Evolutionary conservation across 2,113 vertebrate genomes (phyloP), one percentile per base, ranked within the genome.

Genomic region (Lagopus muta): DNA sequence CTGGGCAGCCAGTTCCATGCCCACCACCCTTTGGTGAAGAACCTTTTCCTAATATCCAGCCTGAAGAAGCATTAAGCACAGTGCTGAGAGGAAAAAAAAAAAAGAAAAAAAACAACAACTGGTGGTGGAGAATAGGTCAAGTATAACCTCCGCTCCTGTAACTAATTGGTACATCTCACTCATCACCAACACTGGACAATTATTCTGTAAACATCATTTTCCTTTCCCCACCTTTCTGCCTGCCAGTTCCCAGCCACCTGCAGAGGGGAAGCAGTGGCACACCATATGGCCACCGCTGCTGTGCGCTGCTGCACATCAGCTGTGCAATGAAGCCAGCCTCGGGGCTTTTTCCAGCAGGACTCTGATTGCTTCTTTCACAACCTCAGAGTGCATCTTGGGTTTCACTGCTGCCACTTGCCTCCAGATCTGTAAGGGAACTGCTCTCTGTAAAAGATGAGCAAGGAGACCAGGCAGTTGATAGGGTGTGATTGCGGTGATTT

Each of bases 401-500:
- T 92, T 66, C 70, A 52, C 73, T 80, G 61, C 70, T 48, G 73
- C 66, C 0, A 0, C 62, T 92, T 91, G 95, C 94, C 95, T 94
- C 40, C 0, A 73, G 89, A 50, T 71, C 82, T 95, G 88, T 95
- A 92, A 94, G 73, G 73, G 76, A 97, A 34, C 40, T 50, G 65
- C 76, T 86, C 57, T 4, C 58, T 40, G 62, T 69, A 69, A 18
- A 1, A 5, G 75, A 80, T 47, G 45, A 91, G 25, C 1, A 7
- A 13, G 4, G 69, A 80, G 60, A 94, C 22, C 17, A 43, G n/a
- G 75, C 5, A 0, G 60, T 28, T 1, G 6, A 69, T 36, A 28
- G 0, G 0, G 25, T 60, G 47, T 2, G 2, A 36, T 34, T 3
- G 0, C 25, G 18, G 55, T 3, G 24, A 43, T 74, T 93, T 74